Percentiles rank a stretch among this genome's conserved stretches.
Evolutionary conservation across 2,113 vertebrate genomes (phyloP).

Genomic region (Cyprinodon tularosa): DNA sequence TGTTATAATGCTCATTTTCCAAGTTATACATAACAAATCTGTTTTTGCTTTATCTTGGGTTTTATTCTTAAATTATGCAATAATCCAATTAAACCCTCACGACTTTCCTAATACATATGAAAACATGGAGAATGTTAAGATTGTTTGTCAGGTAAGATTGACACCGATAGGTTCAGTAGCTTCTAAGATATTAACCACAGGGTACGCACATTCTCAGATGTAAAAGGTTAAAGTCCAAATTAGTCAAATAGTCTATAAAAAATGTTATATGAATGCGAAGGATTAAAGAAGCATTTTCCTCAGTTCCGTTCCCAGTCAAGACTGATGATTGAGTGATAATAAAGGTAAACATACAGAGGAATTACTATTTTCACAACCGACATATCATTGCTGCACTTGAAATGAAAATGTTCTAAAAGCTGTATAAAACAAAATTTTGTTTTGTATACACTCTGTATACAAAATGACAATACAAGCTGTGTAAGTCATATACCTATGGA

Average conservation of each 20-base stretch:
- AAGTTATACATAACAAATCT: neutral
- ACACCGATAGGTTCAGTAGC: neutral
- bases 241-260: no score
- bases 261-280: neutral
- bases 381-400: no score
- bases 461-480: no score
- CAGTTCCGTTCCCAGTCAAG: neutral
- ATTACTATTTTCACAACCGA: neutral
- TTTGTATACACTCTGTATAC: no score
- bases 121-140: neutral
- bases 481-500: neutral
- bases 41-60: no score
- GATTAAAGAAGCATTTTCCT: neutral
- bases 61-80: neutral
- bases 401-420: no score
- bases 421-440: no score
- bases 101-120: neutral
- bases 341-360: neutral
- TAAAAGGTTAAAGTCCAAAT: no score
- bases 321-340: neutral
- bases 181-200: neutral
- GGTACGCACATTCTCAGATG: no score
- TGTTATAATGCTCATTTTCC: neutral
- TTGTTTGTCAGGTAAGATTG: neutral
- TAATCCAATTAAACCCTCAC: neutral